A percentile compares a stretch with the other conserved stretches of the same genome.
Evolutionary conservation across 2,797 vertebrate genomes (phyloP).

Genomic region (Bufotes viridis): DNA sequence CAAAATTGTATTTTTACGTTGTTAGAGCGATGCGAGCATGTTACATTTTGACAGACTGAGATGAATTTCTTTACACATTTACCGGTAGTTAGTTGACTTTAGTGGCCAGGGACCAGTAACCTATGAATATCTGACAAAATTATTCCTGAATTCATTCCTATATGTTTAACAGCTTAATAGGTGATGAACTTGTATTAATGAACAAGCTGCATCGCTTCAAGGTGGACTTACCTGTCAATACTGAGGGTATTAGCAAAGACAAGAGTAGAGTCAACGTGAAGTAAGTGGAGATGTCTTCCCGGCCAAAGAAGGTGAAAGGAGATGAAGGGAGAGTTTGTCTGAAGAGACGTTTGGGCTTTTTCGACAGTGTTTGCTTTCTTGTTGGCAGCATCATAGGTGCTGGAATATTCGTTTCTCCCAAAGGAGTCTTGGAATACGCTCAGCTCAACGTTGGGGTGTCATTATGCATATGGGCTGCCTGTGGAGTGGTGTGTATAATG

Average conservation of each 20-base stretch:
- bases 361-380: conserved; percentile 69
- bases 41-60: not conserved
- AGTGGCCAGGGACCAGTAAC: not conserved
- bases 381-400: conserved; percentile 69
- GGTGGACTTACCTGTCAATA: not conserved
- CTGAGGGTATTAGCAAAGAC: not conserved
- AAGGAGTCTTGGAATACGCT: conserved; percentile 69
- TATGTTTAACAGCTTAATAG: conserved; percentile 16
- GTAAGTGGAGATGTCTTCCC: not conserved
- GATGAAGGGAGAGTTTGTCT: conserved; percentile 64
- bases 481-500: conserved; percentile 68
- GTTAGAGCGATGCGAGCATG: not conserved
- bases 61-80: conserved; percentile 7
- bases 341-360: conserved; percentile 72
- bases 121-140: not conserved
- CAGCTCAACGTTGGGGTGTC: conserved; percentile 68
- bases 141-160: not conserved
- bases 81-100: not conserved
- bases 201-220: conserved; percentile 13
- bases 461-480: conserved; percentile 65
- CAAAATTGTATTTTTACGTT: not conserved
- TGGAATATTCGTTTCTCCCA: conserved; percentile 74
- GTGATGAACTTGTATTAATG: conserved; percentile 13
- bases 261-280: not conserved
- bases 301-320: conserved; percentile 41